Percentiles rank a stretch among this genome's conserved stretches.
Evolutionary conservation across 2,888 invertebrate genomes (phyloP).

Genomic region (Drosophila lutescens): DNA sequence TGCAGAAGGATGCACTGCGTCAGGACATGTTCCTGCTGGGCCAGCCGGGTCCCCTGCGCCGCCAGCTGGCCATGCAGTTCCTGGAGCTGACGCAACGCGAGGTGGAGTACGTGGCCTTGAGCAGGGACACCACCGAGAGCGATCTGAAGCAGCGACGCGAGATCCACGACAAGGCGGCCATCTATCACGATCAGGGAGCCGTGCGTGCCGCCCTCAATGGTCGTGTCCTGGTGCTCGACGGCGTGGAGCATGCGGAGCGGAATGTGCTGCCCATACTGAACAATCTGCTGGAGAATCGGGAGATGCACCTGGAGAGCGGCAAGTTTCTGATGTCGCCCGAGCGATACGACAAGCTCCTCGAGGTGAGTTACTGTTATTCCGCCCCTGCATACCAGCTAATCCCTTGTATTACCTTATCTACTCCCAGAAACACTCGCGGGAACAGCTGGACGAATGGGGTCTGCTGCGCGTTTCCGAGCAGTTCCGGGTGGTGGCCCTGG

Average conservation of each 20-base stretch:
- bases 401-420: not conserved
- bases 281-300: conserved; percentile 97
- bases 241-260: conserved; percentile 98
- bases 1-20: conserved; percentile 95
- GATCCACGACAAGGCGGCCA: conserved; percentile 93
- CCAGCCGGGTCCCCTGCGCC: conserved; percentile 91
- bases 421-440: conserved; percentile 89
- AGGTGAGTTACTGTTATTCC: conserved; percentile 85
- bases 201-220: conserved; percentile 95
- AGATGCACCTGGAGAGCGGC: conserved; percentile 99
- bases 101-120: conserved; percentile 96
- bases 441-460: conserved; percentile 93
- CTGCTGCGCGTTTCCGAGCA: conserved; percentile 96
- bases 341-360: conserved; percentile 94
- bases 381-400: not conserved
- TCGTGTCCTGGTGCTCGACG: conserved; percentile 94
- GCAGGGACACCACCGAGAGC: conserved; percentile 98
- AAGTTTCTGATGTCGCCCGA: conserved; percentile 94
- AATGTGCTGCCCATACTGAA: conserved; percentile 98
- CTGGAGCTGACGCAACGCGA: conserved; percentile 95
- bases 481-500: conserved; percentile 96
- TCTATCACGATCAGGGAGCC: conserved; percentile 98
- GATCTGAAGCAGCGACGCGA: conserved; percentile 98
- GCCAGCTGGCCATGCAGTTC: conserved; percentile 94
- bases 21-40: conserved; percentile 98